phyloP scores from a whole-genome alignment of 2,797 vertebrate genomes.

The Hippocampus kuda region DNA sequence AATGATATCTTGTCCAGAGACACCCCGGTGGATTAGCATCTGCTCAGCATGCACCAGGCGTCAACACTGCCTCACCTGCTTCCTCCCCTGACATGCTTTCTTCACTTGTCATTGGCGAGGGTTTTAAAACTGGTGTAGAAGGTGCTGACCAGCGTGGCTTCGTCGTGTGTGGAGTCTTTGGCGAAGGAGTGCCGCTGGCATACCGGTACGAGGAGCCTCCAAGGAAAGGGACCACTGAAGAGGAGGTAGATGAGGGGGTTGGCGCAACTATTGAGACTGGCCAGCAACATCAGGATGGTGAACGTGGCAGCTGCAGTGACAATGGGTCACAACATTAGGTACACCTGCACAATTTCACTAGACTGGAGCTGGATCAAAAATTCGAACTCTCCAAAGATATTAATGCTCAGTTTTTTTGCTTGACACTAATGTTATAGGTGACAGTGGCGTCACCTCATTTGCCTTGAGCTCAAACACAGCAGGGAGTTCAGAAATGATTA shows the following conservation, averaged over 20 bases:
- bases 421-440: no score
- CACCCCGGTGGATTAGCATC: neutral
- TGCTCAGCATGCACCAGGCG: neutral
- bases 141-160: constrained; percentile 46
- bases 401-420: neutral
- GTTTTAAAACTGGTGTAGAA: constrained; percentile 54
- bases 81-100: no score
- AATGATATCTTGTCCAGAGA: neutral
- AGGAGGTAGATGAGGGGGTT: constrained; percentile 65
- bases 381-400: neutral
- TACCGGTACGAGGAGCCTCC: constrained; percentile 34
- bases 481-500: no score
- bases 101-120: constrained; percentile 42
- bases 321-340: constrained; percentile 60
- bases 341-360: constrained; percentile 48
- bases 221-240: constrained; percentile 51
- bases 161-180: constrained; percentile 37
- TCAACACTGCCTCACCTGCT: neutral
- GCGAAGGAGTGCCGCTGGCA: constrained; percentile 16
- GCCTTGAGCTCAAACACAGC: no score
- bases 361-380: neutral
- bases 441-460: no score
- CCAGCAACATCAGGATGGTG: constrained; percentile 63
- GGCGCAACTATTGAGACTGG: constrained; percentile 63
- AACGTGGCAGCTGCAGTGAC: constrained; percentile 61